These are phyloP conservation scores for Sarcophaga variegata DNA, from an alignment of 2,888 invertebrate genomes.

Conservation along the genomic window DNA sequence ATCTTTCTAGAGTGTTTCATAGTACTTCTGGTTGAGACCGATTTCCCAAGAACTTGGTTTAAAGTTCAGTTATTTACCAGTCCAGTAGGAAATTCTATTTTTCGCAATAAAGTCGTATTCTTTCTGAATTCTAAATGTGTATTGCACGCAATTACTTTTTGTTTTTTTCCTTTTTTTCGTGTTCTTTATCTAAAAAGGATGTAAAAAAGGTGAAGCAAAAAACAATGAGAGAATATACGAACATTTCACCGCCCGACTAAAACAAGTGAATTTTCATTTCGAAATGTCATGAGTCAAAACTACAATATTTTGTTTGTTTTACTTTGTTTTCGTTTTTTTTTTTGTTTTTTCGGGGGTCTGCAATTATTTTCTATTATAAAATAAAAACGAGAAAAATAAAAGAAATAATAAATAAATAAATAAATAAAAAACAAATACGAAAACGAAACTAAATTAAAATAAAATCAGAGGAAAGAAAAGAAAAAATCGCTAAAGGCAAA, in stretches of 20 bases:
- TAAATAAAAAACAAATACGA: no score
- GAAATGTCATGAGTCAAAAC: slow-evolving; percentile 70
- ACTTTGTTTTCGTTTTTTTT: slow-evolving; percentile 29
- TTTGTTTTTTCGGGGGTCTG: slow-evolving; percentile 37
- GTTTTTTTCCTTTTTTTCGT: no score
- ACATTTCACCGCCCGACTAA: background rate
- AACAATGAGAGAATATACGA: background rate
- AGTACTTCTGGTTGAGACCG: no score
- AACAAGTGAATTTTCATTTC: slow-evolving; percentile 51
- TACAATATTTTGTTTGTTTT: slow-evolving; percentile 26
- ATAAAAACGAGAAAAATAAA: slow-evolving; percentile 21
- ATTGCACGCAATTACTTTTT: no score
- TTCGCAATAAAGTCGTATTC: no score
- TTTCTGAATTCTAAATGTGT: no score
- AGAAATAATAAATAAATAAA: background rate
- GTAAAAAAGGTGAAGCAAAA: background rate
- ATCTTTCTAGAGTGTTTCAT: no score
- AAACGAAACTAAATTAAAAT: background rate
- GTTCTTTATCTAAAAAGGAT: no score
- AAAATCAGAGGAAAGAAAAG: slow-evolving; percentile 45
- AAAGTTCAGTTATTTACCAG: no score
- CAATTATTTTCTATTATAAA: slow-evolving; percentile 22
- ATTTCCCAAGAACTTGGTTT: no score
- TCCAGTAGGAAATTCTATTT: no score
- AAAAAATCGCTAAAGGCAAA: slow-evolving; percentile 64